Conservation (phyloP, 2,888 invertebrate genomes). For the Platycheirus rosarum region DNA sequence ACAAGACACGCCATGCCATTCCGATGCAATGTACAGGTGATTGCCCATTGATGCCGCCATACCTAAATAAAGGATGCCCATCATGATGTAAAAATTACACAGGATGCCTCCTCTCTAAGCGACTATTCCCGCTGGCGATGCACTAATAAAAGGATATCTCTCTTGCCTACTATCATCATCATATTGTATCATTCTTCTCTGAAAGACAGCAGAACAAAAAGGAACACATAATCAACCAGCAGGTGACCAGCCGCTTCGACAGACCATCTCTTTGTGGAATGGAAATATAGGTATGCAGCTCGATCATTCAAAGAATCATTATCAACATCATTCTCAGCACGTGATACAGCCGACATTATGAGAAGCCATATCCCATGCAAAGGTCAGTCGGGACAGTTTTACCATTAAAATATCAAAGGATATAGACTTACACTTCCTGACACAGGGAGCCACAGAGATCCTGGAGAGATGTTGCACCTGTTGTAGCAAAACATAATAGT, state of each 20-base stretch:
- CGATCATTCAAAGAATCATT: slow-evolving; percentile 50
- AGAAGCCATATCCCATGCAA: slow-evolving; percentile 10
- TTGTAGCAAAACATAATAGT: slow-evolving; percentile 30
- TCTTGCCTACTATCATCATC: slow-evolving; percentile 58
- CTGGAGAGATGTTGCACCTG: slow-evolving; percentile 49
- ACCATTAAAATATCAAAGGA: slow-evolving; percentile 50
- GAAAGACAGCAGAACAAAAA: slow-evolving; percentile 22
- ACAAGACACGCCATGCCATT: slow-evolving; percentile 59
- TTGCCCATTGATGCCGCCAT: slow-evolving; percentile 60
- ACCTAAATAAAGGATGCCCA: slow-evolving; percentile 25
- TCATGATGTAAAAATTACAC: slow-evolving; percentile 66
- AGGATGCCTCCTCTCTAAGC: slow-evolving; percentile 49
- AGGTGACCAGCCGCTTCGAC: slow-evolving; percentile 57
- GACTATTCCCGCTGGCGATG: slow-evolving; percentile 39
- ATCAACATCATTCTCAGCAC: slow-evolving; percentile 66
- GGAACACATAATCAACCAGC: slow-evolving; percentile 62
- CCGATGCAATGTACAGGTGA: slow-evolving; percentile 58
- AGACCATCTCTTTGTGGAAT: background rate
- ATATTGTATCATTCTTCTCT: slow-evolving; percentile 51
- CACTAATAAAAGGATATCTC: slow-evolving; percentile 71
- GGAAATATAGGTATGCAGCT: slow-evolving; percentile 34
- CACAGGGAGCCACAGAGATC: background rate
- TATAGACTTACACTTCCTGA: slow-evolving; percentile 18
- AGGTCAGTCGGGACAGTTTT: slow-evolving; percentile 56
- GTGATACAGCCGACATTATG: slow-evolving; percentile 59